Conservation (phyloP, 2,888 invertebrate species). For the Chaetogeoica ovagalla region DNA sequence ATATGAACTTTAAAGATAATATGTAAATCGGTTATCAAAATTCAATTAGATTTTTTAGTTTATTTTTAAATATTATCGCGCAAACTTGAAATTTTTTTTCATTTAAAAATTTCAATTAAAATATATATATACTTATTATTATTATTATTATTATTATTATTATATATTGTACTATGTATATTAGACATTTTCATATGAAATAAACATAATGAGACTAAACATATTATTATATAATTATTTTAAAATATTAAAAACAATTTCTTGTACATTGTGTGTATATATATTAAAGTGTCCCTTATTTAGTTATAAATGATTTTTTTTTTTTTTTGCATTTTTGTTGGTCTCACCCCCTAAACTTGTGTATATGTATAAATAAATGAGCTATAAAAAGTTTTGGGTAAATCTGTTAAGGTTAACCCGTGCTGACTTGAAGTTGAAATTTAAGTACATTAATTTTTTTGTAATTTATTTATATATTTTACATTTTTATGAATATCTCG, state of each 20-base stretch:
- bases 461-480: too few species aligned
- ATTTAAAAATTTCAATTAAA: constrained; percentile 19
- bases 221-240: neutral
- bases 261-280: neutral
- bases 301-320: too few species aligned
- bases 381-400: too few species aligned
- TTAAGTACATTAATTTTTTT: too few species aligned
- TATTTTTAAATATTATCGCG: neutral
- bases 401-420: too few species aligned
- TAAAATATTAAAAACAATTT: neutral
- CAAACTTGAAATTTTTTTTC: constrained; percentile 10
- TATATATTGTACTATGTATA: neutral
- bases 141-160: neutral
- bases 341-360: too few species aligned
- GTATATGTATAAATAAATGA: too few species aligned
- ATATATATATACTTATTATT: neutral
- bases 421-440: too few species aligned
- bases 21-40: neutral
- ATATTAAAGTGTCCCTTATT: too few species aligned
- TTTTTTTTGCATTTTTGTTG: too few species aligned
- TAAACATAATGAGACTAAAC: neutral
- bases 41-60: neutral
- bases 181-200: neutral
- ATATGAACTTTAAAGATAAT: neutral
- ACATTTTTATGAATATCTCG: too few species aligned